A percentile compares a stretch with the other conserved stretches of the same genome.
Evolutionary conservation across 2,888 invertebrate species (phyloP).

Genomic region (Pandemis heparana): DNA sequence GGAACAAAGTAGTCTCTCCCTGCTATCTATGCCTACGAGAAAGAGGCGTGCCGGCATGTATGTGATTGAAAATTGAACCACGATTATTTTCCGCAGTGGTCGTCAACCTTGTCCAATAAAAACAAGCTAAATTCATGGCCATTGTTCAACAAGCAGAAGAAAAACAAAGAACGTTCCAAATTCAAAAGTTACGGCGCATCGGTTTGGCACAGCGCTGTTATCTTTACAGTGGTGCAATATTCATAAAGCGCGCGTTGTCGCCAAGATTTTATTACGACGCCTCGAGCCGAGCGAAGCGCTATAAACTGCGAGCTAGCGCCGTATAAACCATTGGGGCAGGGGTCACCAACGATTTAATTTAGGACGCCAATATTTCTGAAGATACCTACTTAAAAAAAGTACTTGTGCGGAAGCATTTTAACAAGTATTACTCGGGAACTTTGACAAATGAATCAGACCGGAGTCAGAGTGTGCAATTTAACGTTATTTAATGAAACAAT

Average conservation of each 20-base stretch:
- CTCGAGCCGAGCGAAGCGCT: slow-evolving; percentile 60
- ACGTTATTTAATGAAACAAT: too few relatives aligned
- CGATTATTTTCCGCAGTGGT: background rate
- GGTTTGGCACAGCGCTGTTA: slow-evolving; percentile 70
- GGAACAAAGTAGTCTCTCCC: too few relatives aligned
- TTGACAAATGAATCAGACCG: too few relatives aligned
- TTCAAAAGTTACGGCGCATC: slow-evolving; percentile 51
- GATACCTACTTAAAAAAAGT: background rate
- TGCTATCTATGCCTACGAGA: too few relatives aligned
- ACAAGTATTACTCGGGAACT: too few relatives aligned
- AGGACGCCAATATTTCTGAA: background rate
- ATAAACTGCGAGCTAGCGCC: slow-evolving; percentile 65
- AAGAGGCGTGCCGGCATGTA: too few relatives aligned
- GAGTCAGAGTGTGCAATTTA: too few relatives aligned
- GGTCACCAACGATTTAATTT: slow-evolving; percentile 52
- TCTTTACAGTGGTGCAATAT: slow-evolving; percentile 69
- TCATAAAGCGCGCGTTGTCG: slow-evolving; percentile 72
- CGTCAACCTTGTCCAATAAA: background rate
- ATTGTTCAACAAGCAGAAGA: slow-evolving; percentile 4
- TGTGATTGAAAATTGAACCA: background rate
- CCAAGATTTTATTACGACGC: slow-evolving; percentile 81
- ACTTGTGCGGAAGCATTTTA: too few relatives aligned
- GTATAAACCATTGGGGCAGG: slow-evolving; percentile 66
- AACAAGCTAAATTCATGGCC: background rate
- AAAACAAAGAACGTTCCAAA: slow-evolving; percentile 31